Conservation (phyloP, 2,797 vertebrate genomes). For the Ptychadena robeensis region DNA sequence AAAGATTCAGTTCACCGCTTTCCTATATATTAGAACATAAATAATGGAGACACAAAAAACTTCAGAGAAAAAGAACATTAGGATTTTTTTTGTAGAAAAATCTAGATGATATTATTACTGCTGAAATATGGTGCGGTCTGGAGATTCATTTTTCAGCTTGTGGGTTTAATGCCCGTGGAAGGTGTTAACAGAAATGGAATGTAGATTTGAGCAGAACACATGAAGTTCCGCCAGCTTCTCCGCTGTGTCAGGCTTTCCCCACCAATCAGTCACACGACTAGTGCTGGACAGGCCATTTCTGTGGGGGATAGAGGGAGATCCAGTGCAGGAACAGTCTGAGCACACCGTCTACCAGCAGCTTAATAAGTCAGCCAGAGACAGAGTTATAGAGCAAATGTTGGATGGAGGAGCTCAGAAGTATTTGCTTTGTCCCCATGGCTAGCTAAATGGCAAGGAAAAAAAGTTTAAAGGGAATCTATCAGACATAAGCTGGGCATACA, state of each 20-base stretch:
- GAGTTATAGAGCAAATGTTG: conserved; percentile 1
- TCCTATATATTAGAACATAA: neutral
- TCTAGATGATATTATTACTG: conserved; percentile 20
- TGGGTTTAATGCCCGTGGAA: conserved; percentile 48
- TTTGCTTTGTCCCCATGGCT: neutral
- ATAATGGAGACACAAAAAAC: neutral
- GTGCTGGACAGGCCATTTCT: conserved; percentile 17
- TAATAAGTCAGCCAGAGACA: conserved; percentile 28
- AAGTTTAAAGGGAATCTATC: neutral
- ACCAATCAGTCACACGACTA: conserved; percentile 39
- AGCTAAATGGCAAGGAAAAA: neutral
- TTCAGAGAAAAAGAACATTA: neutral
- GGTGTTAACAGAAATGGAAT: conserved; percentile 58
- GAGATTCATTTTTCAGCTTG: conserved; percentile 34
- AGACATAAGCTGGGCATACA: no score
- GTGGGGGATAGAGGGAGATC: conserved; percentile 1
- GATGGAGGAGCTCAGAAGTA: neutral
- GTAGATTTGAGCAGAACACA: conserved; percentile 34
- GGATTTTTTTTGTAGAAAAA: conserved; percentile 22
- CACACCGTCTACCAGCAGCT: conserved; percentile 29
- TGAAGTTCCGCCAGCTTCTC: conserved; percentile 13
- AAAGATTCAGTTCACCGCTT: neutral
- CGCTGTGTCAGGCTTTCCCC: conserved; percentile 13
- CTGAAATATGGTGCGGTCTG: conserved; percentile 50
- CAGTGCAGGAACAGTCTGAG: conserved; percentile 17